Conservation (phyloP, 2,113 vertebrate species). For the Myotis brandtii region DNA sequence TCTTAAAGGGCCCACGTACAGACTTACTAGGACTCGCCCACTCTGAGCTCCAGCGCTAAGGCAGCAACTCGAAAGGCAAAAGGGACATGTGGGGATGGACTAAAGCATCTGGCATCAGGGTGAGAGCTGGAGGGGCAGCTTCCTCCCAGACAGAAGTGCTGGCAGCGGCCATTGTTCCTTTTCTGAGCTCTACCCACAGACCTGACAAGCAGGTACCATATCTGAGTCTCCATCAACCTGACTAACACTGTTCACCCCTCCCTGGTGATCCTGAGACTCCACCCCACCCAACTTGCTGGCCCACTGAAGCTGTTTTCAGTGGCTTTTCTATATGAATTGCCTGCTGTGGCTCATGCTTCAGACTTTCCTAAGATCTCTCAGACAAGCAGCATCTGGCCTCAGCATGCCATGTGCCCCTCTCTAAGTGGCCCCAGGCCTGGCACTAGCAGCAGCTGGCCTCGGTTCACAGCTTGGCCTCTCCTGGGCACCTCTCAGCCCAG, state of each 20-base stretch:
- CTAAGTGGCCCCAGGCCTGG: neutral
- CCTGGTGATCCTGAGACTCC: neutral
- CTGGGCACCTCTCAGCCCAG: neutral
- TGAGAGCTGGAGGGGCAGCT: neutral
- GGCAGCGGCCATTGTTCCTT: neutral
- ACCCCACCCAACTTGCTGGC: neutral
- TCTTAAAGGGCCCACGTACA: neutral
- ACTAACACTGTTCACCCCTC: neutral
- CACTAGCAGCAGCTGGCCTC: neutral
- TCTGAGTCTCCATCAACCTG: neutral
- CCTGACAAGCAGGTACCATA: neutral
- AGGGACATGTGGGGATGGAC: neutral
- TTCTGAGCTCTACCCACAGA: neutral
- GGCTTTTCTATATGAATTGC: neutral
- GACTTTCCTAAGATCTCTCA: neutral
- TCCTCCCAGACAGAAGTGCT: neutral
- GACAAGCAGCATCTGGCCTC: neutral
- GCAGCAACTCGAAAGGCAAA: neutral
- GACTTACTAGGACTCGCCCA: neutral
- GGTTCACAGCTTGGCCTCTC: neutral
- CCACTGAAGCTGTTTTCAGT: neutral
- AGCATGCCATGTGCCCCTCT: neutral
- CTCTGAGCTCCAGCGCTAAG: neutral
- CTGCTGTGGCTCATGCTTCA: neutral
- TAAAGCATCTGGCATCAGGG: neutral